Evolutionary conservation across 2,797 vertebrate genomes (phyloP).

Genomic region (Eulemur coronatus): DNA sequence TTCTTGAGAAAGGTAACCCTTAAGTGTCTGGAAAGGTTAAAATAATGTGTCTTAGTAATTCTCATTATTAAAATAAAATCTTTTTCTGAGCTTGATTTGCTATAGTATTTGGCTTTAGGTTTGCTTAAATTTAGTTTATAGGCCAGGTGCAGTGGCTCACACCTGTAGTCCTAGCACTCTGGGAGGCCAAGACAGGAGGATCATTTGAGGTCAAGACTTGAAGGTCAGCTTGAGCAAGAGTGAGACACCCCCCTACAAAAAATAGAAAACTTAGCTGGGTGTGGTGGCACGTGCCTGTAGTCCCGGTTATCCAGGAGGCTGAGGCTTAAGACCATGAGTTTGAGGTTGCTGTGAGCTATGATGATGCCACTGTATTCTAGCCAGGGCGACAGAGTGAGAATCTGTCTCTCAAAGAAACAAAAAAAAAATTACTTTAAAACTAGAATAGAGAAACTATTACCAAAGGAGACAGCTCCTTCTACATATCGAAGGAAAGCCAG

Average conservation of each 20-base stretch:
- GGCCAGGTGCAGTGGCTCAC: not conserved
- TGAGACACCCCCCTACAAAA: not conserved
- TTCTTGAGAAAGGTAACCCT: not conserved
- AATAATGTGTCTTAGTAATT: not conserved
- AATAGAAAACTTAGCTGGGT: not conserved
- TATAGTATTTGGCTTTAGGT: not conserved
- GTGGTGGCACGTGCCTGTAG: not conserved
- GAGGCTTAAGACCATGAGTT: not conserved
- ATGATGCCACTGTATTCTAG: not conserved
- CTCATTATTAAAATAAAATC: not conserved
- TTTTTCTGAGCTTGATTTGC: not conserved
- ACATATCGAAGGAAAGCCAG: not conserved
- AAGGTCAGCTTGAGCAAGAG: not conserved
- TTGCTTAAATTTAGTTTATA: not conserved
- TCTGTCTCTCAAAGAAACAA: not conserved
- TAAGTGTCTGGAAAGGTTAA: not conserved
- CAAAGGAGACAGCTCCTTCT: not conserved
- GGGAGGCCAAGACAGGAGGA: not conserved
- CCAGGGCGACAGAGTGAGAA: not conserved
- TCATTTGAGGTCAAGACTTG: not conserved
- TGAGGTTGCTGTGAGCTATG: not conserved
- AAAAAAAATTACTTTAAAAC: constrained; percentile 6
- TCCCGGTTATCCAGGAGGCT: not conserved
- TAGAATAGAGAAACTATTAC: not conserved
- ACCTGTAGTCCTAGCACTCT: not conserved